Percentiles rank a stretch among this genome's conserved stretches.
These are phyloP conservation scores for Centropristis striata DNA, from an alignment of 2,113 vertebrate genomes.

Conservation along the genomic window DNA sequence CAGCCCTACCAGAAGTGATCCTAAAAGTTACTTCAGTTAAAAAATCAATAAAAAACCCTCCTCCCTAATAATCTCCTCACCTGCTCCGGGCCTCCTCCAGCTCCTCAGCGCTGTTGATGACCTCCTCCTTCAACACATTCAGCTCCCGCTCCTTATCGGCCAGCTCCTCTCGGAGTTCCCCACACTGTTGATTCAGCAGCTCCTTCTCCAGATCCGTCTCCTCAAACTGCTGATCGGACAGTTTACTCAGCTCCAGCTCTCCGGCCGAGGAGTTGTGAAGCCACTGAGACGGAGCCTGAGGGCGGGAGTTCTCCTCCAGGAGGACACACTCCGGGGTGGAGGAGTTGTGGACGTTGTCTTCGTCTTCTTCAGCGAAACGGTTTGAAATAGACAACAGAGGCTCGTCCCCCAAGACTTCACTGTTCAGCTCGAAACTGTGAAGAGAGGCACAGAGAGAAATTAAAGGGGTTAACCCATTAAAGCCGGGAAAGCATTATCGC, in stretches of 20 bases:
- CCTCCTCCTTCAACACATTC: conserved; percentile 74
- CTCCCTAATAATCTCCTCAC: conserved; percentile 69
- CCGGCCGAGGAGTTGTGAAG: conserved; percentile 27
- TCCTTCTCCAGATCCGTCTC: conserved; percentile 69
- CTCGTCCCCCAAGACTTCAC: conserved; percentile 76
- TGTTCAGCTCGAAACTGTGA: conserved; percentile 80
- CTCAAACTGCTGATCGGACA: conserved; percentile 50
- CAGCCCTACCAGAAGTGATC: too few species aligned
- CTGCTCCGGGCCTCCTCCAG: conserved; percentile 81
- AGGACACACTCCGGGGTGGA: not conserved
- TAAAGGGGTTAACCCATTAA: too few species aligned
- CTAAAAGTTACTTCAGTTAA: too few species aligned
- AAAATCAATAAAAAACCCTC: not conserved
- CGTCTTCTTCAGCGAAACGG: conserved; percentile 38
- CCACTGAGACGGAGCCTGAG: conserved; percentile 47
- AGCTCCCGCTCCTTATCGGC: conserved; percentile 79
- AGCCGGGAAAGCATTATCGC: too few species aligned
- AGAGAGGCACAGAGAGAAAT: conserved; percentile 10
- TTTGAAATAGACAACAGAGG: conserved; percentile 72
- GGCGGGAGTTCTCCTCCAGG: conserved; percentile 1
- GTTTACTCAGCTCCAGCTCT: conserved; percentile 51
- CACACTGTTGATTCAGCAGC: conserved; percentile 79
- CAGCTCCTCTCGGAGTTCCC: conserved; percentile 82
- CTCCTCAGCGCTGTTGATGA: conserved; percentile 75
- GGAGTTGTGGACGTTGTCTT: not conserved